Conservation (phyloP, 2,797 vertebrate species). For the Spea hammondii region DNA sequence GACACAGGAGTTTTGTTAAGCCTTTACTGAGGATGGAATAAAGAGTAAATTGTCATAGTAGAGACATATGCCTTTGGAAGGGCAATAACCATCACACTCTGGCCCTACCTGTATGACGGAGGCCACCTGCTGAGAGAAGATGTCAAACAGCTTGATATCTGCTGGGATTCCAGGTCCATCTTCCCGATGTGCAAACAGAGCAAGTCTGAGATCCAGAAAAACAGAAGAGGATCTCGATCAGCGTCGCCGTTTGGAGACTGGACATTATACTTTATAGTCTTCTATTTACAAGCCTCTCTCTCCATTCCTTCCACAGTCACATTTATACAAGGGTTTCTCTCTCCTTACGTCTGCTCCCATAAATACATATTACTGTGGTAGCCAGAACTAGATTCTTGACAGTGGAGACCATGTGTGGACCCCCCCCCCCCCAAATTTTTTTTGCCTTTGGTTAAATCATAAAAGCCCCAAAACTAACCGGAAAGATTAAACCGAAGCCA, state of each 20-base stretch:
- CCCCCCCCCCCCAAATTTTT: no score
- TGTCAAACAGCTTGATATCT: constrained; percentile 97
- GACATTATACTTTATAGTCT: no score
- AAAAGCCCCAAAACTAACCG: not conserved
- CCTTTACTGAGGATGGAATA: not conserved
- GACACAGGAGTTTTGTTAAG: not conserved
- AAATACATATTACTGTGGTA: no score
- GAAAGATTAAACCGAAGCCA: not conserved
- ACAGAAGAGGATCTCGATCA: not conserved
- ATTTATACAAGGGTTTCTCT: no score
- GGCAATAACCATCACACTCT: not conserved
- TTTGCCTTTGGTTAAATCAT: not conserved
- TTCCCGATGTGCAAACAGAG: constrained; percentile 96
- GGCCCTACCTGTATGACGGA: constrained; percentile 90
- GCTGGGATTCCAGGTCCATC: constrained; percentile 96
- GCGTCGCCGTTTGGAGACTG: no score
- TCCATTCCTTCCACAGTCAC: no score
- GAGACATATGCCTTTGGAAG: no score
- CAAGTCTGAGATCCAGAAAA: constrained; percentile 72
- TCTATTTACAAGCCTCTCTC: no score
- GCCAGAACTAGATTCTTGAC: no score
- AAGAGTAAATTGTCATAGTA: no score
- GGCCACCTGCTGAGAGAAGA: constrained; percentile 98
- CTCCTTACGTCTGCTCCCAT: no score
- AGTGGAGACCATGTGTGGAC: no score